Conservation (phyloP, 2,888 invertebrate genomes). For the Lasioglossum marginatum region DNA sequence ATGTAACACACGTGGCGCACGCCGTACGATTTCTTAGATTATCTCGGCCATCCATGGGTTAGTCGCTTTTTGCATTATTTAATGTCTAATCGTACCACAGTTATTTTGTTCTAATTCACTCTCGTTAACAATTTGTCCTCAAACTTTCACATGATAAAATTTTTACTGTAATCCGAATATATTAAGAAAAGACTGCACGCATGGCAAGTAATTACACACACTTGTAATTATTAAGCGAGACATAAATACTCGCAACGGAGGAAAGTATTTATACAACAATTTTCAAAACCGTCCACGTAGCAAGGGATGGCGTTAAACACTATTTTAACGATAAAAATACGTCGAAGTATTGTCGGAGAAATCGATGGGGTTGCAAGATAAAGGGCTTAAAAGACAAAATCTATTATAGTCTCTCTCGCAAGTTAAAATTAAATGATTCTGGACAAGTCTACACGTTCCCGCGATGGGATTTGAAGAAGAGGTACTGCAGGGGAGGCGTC, state of each 20-base stretch:
- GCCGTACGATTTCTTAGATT: not conserved
- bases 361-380: not conserved
- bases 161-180: too few relatives aligned
- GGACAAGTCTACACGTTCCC: not conserved
- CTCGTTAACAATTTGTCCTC: too few relatives aligned
- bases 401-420: not conserved
- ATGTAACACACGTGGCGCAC: not conserved
- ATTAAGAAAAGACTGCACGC: not conserved
- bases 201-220: not conserved
- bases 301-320: not conserved
- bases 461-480: not conserved
- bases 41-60: not conserved
- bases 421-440: not conserved
- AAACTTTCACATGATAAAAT: too few relatives aligned
- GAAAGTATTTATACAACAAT: not conserved
- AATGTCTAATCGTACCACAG: not conserved
- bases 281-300: not conserved
- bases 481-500: not conserved
- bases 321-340: slow-evolving; percentile 2
- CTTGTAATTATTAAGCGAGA: not conserved
- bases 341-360: not conserved
- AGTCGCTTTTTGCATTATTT: not conserved
- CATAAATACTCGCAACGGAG: not conserved
- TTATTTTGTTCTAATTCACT: too few relatives aligned
- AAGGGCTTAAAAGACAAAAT: not conserved